Conservation (phyloP, 2,888 invertebrate genomes). For the Rhagophthalmus giganteus region DNA sequence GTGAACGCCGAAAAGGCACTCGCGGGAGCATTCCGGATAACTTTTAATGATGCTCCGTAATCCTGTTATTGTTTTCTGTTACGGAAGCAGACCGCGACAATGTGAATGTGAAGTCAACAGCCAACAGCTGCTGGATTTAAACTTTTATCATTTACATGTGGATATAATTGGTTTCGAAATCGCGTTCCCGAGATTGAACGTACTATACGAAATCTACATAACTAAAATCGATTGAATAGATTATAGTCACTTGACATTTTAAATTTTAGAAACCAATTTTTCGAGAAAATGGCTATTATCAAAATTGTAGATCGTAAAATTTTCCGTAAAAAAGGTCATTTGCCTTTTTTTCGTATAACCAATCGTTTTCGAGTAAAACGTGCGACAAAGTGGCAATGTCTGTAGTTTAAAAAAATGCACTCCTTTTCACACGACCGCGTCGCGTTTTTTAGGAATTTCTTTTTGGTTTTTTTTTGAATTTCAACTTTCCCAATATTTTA, state of each 20-base stretch:
- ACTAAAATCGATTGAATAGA: background rate
- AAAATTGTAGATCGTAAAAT: too few relatives aligned
- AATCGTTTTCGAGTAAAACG: too few relatives aligned
- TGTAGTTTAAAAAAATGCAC: too few relatives aligned
- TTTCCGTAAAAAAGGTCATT: too few relatives aligned
- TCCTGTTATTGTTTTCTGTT: slow-evolving; percentile 29
- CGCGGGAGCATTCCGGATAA: slow-evolving; percentile 15
- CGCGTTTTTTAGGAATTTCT: too few relatives aligned
- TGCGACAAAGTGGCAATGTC: too few relatives aligned
- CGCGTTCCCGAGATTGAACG: slow-evolving; percentile 6
- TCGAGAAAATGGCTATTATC: too few relatives aligned
- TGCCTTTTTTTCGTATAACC: too few relatives aligned
- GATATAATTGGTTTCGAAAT: slow-evolving; percentile 28
- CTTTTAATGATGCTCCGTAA: slow-evolving; percentile 29
- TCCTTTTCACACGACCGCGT: too few relatives aligned
- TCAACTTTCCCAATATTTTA: too few relatives aligned
- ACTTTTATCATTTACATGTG: slow-evolving; percentile 30
- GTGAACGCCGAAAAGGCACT: slow-evolving; percentile 16
- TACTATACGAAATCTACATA: slow-evolving; percentile 9
- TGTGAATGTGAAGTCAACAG: slow-evolving; percentile 28
- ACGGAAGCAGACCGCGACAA: slow-evolving; percentile 25
- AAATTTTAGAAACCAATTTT: too few relatives aligned
- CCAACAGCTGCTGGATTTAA: slow-evolving; percentile 24
- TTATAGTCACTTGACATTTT: background rate
- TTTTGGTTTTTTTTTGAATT: too few relatives aligned